Conservation (phyloP, 1,140 invertebrate species). For the Theocolax elegans region DNA sequence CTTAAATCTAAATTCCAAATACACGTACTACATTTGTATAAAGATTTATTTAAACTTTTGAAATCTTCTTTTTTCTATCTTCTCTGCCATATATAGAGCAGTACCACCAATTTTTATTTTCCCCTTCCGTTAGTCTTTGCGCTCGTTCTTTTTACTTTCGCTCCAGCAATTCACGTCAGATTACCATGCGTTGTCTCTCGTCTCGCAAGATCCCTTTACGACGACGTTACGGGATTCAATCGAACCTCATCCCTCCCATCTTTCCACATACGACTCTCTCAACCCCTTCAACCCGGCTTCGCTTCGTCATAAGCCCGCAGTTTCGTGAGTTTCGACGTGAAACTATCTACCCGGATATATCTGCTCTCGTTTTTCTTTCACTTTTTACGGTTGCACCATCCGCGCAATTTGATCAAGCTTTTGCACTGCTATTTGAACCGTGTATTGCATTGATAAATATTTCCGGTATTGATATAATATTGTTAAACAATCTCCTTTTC, state of each 20-base stretch:
- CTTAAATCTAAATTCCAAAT: no score
- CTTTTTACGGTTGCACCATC: constrained; percentile 25
- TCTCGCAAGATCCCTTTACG: constrained; percentile 57
- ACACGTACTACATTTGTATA: no score
- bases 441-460: no score
- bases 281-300: constrained; percentile 26
- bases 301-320: constrained; percentile 8
- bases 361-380: background rate
- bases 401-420: constrained; percentile 12
- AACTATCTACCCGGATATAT: background rate
- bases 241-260: constrained; percentile 41
- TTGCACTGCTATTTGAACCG: no score
- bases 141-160: constrained; percentile 25
- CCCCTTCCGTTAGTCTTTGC: background rate
- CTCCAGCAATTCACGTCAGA: constrained; percentile 57
- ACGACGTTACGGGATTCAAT: constrained; percentile 59
- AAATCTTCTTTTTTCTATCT: no score
- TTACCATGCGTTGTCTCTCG: constrained; percentile 59
- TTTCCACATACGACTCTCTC: constrained; percentile 6
- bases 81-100: no score
- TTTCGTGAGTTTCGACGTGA: constrained; percentile 3
- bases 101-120: constrained; percentile 13
- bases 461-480: no score
- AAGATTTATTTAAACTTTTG: no score
- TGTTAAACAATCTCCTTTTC: no score